A percentile compares a stretch with the other conserved stretches of the same genome.
Evolutionary conservation across 2,888 invertebrate genomes (phyloP).

Genomic region (Drosophila subsilvestris): DNA sequence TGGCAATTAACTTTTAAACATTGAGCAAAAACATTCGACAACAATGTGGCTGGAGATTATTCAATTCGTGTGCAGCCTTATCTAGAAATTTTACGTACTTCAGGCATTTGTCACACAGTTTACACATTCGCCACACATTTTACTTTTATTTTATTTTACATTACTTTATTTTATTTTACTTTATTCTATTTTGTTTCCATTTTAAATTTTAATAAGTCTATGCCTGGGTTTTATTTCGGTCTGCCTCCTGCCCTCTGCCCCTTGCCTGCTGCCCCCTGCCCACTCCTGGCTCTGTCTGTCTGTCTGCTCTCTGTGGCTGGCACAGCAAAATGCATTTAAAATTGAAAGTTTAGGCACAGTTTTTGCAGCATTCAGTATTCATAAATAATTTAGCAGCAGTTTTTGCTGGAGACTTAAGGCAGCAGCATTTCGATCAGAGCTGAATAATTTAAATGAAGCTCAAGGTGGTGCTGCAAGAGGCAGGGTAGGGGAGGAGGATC

Average conservation of each 20-base stretch:
- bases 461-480: no score
- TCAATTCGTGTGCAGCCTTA: constrained; percentile 33
- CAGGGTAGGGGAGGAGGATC: background rate
- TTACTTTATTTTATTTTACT: no score
- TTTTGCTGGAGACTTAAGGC: background rate
- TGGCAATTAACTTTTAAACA: background rate
- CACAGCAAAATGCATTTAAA: background rate
- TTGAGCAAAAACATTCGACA: background rate
- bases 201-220: background rate
- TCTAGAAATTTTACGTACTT: constrained; percentile 16
- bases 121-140: constrained; percentile 36
- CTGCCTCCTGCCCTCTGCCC: background rate
- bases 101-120: constrained; percentile 37
- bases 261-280: no score
- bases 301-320: background rate
- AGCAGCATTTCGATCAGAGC: no score
- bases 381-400: background rate
- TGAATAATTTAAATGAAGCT: background rate
- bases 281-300: no score
- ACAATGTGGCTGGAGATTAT: constrained; percentile 12
- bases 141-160: constrained; percentile 5
- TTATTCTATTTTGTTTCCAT: background rate
- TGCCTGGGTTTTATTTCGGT: background rate
- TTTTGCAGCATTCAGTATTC: background rate
- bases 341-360: background rate